Evolutionary conservation across 2,888 invertebrate species (phyloP).

Genomic region (Ariolimax columbianus): DNA sequence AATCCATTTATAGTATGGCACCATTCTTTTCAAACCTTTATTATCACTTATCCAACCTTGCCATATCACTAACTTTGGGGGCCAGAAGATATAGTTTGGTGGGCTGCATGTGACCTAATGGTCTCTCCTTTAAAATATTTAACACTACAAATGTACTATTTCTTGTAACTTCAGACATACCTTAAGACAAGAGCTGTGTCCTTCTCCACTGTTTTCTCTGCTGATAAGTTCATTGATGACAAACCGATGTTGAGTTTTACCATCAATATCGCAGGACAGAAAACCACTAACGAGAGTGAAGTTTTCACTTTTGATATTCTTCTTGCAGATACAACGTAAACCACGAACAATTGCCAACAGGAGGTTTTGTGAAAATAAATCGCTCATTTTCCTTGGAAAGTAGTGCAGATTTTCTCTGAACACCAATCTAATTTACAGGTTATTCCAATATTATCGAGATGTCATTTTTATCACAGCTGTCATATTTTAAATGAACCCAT

Average conservation of each 20-base stretch:
- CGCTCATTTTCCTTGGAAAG: constrained; percentile 7
- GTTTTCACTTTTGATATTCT: constrained; percentile 20
- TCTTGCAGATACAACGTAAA: constrained; percentile 21
- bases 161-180: background rate
- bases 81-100: no score
- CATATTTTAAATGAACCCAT: background rate
- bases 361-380: constrained; percentile 27
- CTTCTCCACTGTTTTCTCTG: constrained; percentile 35
- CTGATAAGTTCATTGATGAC: constrained; percentile 37
- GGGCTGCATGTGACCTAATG: background rate
- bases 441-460: background rate
- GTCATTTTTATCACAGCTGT: background rate
- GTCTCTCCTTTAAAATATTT: background rate
- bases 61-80: no score
- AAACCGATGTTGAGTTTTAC: constrained; percentile 37
- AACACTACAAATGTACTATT: background rate
- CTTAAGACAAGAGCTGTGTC: constrained; percentile 38
- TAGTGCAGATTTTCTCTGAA: background rate
- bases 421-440: background rate
- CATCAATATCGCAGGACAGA: constrained; percentile 37
- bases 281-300: constrained; percentile 36
- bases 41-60: no score
- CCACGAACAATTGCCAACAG: constrained; percentile 14
- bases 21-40: no score
- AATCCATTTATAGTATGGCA: no score